Base-by-base conservation (phyloP, 2,797 vertebrate genomes). In the Sebastes itinus region DNA sequence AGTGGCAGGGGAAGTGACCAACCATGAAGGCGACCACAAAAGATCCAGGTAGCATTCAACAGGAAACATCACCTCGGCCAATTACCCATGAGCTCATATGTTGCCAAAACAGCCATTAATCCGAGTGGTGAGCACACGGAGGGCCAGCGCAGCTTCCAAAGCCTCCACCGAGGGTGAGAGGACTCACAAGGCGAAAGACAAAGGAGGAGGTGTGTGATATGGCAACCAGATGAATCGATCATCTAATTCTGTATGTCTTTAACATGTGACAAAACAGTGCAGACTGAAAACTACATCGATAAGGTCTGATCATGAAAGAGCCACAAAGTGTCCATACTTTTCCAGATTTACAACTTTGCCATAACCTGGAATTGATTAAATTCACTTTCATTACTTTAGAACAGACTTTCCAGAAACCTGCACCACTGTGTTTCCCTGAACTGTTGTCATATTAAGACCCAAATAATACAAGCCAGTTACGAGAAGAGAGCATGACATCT, bases 91-190 rank as follows among this genome's bases (percentile, higher is more conserved):
- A 93, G 90, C 90, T 94, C 91, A 92, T 88, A 66, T 96, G 94
- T 96, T 96, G 93, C 94, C 95, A 95, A 91, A 96, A 96, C 92
- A 96, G 86, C 88, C 90, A 89, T 92, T 95, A 95, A 96, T 96
- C 94, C 88, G 77, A 92, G 90, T 78, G 87, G 87, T 81, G 89
- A 92, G 92, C 89, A 80, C 81, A 84, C 71, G 35, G 89, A 85
- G 82, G 83, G 82, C 78, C 30, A 58, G 80, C 62, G 81, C 74
- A 83, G 71, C 81, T 74, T 80, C 77, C 42, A 59, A 64, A 77
- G 68, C 69, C 75, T 64, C 74, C 11, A 32, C 70, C 65, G 78
- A 75, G 75, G 81, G 78, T 72, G 72, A 82, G 70, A 77, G 81
- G 82, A 82, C 80, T 85, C 75, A 70, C 33, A 70, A 70, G 66